Conservation (phyloP, 53 echinoderm and acorn worm species). For the Paracentrotus lividus region DNA sequence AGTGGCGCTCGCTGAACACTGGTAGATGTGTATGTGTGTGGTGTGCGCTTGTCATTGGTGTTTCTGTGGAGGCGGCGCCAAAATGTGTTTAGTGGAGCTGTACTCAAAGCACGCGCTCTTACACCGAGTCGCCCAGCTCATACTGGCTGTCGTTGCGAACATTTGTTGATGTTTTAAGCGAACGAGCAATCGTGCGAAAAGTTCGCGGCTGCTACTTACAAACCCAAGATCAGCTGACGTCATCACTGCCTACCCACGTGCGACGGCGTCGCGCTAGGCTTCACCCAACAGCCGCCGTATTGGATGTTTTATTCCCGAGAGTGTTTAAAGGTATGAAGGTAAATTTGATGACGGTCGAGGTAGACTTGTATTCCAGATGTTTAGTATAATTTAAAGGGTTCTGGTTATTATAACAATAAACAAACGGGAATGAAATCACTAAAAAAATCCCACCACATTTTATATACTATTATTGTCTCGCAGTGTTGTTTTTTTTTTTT, state of each 20-base stretch:
- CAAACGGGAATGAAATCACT: no score
- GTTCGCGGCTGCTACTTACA: conserved; percentile 56
- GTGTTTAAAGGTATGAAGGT: neutral
- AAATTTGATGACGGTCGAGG: neutral
- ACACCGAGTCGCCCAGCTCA: neutral
- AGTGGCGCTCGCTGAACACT: neutral
- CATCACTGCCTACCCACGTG: conserved; percentile 62
- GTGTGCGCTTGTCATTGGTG: neutral
- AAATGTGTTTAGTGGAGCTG: neutral
- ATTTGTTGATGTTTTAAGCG: conserved; percentile 31
- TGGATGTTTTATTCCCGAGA: neutral
- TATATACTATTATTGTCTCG: no score
- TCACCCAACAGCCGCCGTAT: conserved; percentile 1
- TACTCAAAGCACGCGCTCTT: neutral
- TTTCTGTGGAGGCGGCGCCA: neutral
- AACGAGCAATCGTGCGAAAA: conserved; percentile 60
- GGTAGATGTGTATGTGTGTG: neutral
- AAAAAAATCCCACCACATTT: no score
- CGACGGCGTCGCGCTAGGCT: conserved; percentile 43
- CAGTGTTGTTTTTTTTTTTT: no score
- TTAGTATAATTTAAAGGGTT: neutral
- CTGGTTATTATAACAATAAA: no score
- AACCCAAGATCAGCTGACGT: conserved; percentile 55
- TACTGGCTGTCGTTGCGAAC: neutral
- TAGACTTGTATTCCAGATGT: conserved; percentile 15